Conservation (phyloP, 2,888 invertebrate species). For the Lasioglossum calceatum region DNA sequence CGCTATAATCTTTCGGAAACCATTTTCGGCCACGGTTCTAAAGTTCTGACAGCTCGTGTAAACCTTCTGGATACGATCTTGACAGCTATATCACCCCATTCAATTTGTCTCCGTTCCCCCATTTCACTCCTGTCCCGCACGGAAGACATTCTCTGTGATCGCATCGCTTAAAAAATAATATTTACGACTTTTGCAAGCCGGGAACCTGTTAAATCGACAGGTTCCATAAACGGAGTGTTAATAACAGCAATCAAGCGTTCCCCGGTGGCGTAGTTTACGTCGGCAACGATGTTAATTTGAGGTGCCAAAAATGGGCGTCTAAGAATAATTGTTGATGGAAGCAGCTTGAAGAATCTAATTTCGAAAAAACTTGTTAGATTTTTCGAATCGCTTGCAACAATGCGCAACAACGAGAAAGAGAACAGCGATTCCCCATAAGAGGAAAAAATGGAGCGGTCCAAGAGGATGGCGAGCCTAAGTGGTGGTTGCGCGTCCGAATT, state of each 20-base stretch:
- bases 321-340: too few species aligned
- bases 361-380: neutral
- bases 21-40: neutral
- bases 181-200: neutral
- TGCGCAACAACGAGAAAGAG: neutral
- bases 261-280: neutral
- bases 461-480: conserved; percentile 17
- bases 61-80: neutral
- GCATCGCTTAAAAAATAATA: neutral
- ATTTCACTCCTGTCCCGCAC: neutral
- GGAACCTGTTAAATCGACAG: neutral
- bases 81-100: neutral
- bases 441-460: conserved; percentile 38
- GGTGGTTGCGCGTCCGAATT: conserved; percentile 60
- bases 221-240: neutral
- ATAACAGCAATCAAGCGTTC: neutral
- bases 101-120: neutral
- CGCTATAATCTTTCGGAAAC: neutral
- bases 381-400: neutral
- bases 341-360: too few species aligned
- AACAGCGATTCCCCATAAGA: conserved; percentile 45
- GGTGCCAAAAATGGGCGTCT: neutral
- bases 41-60: neutral
- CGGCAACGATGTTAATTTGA: neutral
- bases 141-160: neutral